Conservation (phyloP, 1,140 invertebrate species). For the Anadara kagoshimensis region DNA sequence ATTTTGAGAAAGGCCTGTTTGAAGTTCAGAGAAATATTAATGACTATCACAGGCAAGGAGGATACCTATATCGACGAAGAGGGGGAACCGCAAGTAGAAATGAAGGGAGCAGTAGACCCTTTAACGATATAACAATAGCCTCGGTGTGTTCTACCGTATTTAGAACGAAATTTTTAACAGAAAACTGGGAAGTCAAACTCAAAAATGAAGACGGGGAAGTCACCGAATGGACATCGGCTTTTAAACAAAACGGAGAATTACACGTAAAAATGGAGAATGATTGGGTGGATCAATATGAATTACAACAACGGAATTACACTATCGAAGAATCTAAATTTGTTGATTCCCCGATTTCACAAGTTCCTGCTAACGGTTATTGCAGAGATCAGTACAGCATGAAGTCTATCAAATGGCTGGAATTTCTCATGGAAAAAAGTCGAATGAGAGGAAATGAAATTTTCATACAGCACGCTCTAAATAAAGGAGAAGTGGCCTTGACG, state of each 20-base stretch:
- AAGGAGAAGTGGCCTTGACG: constrained; percentile 7
- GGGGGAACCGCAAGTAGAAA: neutral
- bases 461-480: constrained; percentile 35
- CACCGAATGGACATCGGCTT: no score
- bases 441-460: neutral
- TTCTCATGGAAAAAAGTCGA: constrained; percentile 24
- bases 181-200: no score
- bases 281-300: no score
- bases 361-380: constrained; percentile 28
- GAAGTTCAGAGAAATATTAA: neutral
- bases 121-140: no score
- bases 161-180: no score
- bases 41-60: neutral
- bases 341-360: constrained; percentile 25
- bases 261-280: no score
- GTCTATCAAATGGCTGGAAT: constrained; percentile 39
- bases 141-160: no score
- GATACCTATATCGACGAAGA: constrained; percentile 2
- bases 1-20: neutral
- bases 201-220: no score
- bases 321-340: constrained; percentile 17
- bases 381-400: constrained; percentile 28
- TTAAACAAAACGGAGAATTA: no score
- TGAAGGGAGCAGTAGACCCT: no score
- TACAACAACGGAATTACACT: neutral